These are phyloP conservation scores for Taxidea taxus DNA, from an alignment of 2,113 vertebrate genomes.

Conservation along the genomic window DNA sequence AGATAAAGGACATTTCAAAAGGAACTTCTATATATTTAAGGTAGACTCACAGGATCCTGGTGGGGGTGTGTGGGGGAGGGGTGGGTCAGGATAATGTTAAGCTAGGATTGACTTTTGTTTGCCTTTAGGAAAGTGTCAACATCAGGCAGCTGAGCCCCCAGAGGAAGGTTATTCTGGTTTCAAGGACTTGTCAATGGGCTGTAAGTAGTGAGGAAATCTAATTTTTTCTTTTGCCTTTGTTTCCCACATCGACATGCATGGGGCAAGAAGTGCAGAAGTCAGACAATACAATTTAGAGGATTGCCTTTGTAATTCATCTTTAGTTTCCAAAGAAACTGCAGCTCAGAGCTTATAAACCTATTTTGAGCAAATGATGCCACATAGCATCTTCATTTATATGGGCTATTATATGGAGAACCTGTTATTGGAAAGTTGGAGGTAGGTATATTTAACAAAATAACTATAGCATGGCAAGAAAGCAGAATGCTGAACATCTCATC, in stretches of 20 bases:
- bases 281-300: not conserved
- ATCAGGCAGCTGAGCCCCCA: not conserved
- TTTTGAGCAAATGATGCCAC: not conserved
- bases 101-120: not conserved
- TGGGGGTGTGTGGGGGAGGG: too few relatives aligned
- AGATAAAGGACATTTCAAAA: not conserved
- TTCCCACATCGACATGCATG: not conserved
- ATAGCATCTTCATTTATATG: not conserved
- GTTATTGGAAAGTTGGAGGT: not conserved
- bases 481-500: not conserved
- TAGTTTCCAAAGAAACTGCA: not conserved
- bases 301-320: not conserved
- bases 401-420: not conserved
- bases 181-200: not conserved
- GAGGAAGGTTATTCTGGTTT: not conserved
- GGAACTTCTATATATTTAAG: not conserved
- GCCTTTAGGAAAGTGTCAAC: not conserved
- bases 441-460: not conserved
- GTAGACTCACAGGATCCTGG: not conserved
- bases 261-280: not conserved
- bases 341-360: not conserved
- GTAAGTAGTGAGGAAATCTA: not conserved
- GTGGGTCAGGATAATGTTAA: not conserved
- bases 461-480: not conserved
- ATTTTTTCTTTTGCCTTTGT: not conserved